A percentile compares a stretch with the other conserved stretches of the same genome.
Conservation (phyloP, 1,140 invertebrate genomes). For the Pogonus chalceus region DNA sequence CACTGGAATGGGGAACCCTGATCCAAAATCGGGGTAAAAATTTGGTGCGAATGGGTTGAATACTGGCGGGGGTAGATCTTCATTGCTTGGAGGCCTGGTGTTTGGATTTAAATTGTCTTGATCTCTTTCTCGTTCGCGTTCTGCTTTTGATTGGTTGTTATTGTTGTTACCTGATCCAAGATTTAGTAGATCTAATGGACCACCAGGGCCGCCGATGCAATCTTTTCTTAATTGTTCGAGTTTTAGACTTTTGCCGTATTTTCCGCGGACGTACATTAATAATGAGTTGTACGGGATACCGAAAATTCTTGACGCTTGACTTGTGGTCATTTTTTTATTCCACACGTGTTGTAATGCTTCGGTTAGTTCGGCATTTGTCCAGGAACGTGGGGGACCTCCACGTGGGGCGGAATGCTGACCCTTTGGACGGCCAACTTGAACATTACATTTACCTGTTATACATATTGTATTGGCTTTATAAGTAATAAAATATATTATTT, state of each 20-base stretch:
- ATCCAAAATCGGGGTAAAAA: slow-evolving; percentile 70
- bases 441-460: slow-evolving; percentile 5
- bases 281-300: slow-evolving; percentile 86
- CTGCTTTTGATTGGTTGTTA: slow-evolving; percentile 44
- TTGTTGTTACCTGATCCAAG: slow-evolving; percentile 60
- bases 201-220: slow-evolving; percentile 59
- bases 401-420: slow-evolving; percentile 80
- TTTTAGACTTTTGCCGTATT: slow-evolving; percentile 82
- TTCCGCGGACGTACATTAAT: slow-evolving; percentile 85
- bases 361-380: slow-evolving; percentile 82
- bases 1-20: slow-evolving; percentile 68
- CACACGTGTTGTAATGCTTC: slow-evolving; percentile 82
- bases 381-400: slow-evolving; percentile 76
- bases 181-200: slow-evolving; percentile 51
- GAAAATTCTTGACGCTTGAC: slow-evolving; percentile 78
- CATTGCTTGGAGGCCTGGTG: slow-evolving; percentile 49
- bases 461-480: too few species aligned
- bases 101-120: slow-evolving; percentile 32
- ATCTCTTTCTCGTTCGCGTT: slow-evolving; percentile 23
- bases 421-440: slow-evolving; percentile 58
- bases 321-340: slow-evolving; percentile 92
- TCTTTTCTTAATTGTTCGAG: slow-evolving; percentile 77
- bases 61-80: slow-evolving; percentile 46
- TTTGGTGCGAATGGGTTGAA: slow-evolving; percentile 62
- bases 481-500: too few species aligned